Conservation (phyloP, 2,113 vertebrate species). For the Caranx ignobilis region DNA sequence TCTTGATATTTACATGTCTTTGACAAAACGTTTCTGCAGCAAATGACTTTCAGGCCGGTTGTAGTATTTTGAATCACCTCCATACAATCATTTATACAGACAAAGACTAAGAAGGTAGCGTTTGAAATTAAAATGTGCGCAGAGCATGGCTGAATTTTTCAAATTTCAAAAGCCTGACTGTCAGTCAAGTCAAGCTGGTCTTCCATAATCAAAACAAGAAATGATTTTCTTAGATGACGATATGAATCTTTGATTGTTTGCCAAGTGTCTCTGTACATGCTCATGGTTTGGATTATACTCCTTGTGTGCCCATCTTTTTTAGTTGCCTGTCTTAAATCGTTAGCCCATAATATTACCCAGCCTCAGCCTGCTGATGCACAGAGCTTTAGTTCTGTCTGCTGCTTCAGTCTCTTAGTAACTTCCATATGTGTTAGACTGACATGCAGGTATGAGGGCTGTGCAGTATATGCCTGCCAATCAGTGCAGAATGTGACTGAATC, state of each 20-base stretch:
- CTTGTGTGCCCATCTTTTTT: slow-evolving; percentile 1
- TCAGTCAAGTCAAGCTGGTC: background rate
- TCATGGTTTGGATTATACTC: slow-evolving; percentile 9
- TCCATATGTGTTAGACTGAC: slow-evolving; percentile 62
- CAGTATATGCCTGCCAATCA: slow-evolving; percentile 46
- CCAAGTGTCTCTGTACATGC: background rate
- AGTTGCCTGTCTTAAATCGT: slow-evolving; percentile 21
- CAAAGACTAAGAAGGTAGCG: background rate
- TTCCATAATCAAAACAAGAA: background rate
- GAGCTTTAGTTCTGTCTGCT: slow-evolving; percentile 42
- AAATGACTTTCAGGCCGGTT: background rate
- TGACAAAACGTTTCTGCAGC: background rate
- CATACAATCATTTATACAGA: background rate
- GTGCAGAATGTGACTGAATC: slow-evolving; percentile 33
- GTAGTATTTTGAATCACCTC: too few relatives aligned
- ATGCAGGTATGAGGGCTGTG: slow-evolving; percentile 30
- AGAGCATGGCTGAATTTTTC: background rate
- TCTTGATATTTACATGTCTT: background rate
- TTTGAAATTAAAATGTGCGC: background rate
- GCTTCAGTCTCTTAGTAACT: slow-evolving; percentile 47
- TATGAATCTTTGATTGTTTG: background rate
- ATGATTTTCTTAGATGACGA: background rate
- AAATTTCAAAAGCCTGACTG: background rate
- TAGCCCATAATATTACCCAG: slow-evolving; percentile 24
- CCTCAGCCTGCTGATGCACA: slow-evolving; percentile 33